Evolutionary conservation across 2,797 vertebrate genomes (phyloP).

Genomic region (Harpagifer antarcticus): DNA sequence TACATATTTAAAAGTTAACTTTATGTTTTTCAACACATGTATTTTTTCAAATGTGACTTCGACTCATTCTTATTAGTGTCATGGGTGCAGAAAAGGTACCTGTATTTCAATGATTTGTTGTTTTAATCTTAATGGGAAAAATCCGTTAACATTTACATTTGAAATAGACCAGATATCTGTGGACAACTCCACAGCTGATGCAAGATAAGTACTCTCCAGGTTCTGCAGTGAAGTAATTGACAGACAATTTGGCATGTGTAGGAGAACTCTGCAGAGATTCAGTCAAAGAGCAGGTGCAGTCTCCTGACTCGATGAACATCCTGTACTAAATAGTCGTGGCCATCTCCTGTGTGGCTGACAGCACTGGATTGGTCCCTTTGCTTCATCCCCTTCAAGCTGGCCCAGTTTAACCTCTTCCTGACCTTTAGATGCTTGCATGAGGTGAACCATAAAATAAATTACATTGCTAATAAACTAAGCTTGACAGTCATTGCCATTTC

Average conservation of each 20-base stretch:
- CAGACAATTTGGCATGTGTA: conserved; percentile 1
- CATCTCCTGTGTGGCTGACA: conserved; percentile 30
- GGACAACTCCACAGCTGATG: conserved; percentile 12
- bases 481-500: conserved; percentile 76
- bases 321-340: conserved; percentile 15
- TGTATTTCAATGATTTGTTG: not conserved
- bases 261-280: conserved; percentile 11
- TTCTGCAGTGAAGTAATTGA: conserved; percentile 1
- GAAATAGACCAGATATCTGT: not conserved
- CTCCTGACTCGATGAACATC: conserved; percentile 22
- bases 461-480: conserved; percentile 73
- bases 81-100: not conserved
- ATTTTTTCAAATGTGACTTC: conserved; percentile 15
- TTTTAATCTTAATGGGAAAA: conserved; percentile 3
- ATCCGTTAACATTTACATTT: not conserved
- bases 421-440: conserved; percentile 72
- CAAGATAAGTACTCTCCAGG: not conserved
- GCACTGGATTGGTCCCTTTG: conserved; percentile 26
- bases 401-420: conserved; percentile 52
- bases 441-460: conserved; percentile 76
- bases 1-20: conserved; percentile 32
- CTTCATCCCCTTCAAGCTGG: conserved; percentile 36
- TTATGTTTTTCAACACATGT: conserved; percentile 18
- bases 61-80: conserved; percentile 1
- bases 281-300: conserved; percentile 20